Conservation (phyloP, 1,140 invertebrate species). For the Telenomus remus region DNA sequence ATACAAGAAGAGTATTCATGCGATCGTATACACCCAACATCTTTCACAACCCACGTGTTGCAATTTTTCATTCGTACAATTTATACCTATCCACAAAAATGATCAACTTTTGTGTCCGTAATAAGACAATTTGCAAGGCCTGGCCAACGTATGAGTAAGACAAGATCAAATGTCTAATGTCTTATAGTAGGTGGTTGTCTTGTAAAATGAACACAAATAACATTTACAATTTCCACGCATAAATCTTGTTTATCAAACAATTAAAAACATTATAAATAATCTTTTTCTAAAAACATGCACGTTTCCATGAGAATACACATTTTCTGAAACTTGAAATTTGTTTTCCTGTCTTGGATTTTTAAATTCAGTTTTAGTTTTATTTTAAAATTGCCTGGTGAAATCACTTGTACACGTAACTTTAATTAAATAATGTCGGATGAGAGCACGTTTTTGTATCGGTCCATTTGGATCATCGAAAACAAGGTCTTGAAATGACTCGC, state of each 20-base stretch:
- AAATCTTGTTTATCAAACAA: constrained; percentile 2
- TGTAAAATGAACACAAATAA: neutral
- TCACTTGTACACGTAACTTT: constrained; percentile 9
- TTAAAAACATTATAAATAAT: too few species aligned
- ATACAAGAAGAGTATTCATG: constrained; percentile 1
- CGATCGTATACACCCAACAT: neutral
- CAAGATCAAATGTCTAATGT: too few species aligned
- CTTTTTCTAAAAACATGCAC: too few species aligned
- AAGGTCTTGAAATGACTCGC: constrained; percentile 11
- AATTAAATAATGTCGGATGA: constrained; percentile 26
- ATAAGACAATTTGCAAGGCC: constrained; percentile 23
- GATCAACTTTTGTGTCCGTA: constrained; percentile 21
- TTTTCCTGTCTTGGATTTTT: too few species aligned
- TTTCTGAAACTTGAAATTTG: too few species aligned
- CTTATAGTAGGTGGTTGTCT: too few species aligned
- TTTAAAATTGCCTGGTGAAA: too few species aligned
- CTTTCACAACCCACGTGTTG: constrained; percentile 33
- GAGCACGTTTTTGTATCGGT: constrained; percentile 18
- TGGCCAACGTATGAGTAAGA: too few species aligned
- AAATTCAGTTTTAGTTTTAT: too few species aligned
- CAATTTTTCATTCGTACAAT: constrained; percentile 39
- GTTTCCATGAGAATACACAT: too few species aligned
- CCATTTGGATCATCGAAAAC: constrained; percentile 8
- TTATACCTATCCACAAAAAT: constrained; percentile 13
- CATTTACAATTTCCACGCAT: constrained; percentile 2